A percentile compares a stretch with the other conserved stretches of the same genome.
These are phyloP conservation scores for Macrosteles quadrilineatus DNA, from an alignment of 1,140 invertebrate species.

Conservation along the genomic window DNA sequence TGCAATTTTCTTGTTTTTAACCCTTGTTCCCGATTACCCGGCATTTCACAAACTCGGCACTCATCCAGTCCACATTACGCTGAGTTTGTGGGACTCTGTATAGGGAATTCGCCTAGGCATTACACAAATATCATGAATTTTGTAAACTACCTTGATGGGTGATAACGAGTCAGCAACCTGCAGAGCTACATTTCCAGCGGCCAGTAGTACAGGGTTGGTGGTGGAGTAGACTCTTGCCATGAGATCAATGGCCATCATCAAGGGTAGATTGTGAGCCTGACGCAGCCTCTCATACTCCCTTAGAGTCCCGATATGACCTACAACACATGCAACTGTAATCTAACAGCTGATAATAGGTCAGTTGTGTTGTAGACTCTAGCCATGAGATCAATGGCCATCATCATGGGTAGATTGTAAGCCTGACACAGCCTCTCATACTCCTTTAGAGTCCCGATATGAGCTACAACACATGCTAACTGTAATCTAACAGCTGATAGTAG, in stretches of 20 bases:
- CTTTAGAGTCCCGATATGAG: slow-evolving; percentile 65
- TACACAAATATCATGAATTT: no score
- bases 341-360: no score
- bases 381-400: slow-evolving; percentile 84
- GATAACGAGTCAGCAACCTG: slow-evolving; percentile 77
- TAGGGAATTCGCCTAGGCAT: no score
- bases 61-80: no score
- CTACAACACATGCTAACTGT: no score
- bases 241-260: slow-evolving; percentile 84
- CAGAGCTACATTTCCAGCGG: slow-evolving; percentile 81
- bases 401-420: slow-evolving; percentile 83
- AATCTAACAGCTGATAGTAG: slow-evolving; percentile 66
- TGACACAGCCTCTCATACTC: slow-evolving; percentile 86
- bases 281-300: slow-evolving; percentile 81
- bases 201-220: slow-evolving; percentile 53
- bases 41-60: no score
- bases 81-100: no score
- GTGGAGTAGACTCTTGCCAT: slow-evolving; percentile 77
- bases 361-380: slow-evolving; percentile 73
- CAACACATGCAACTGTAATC: no score
- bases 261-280: slow-evolving; percentile 85
- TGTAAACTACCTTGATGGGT: slow-evolving; percentile 82
- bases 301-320: slow-evolving; percentile 67
- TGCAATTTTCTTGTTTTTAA: no score
- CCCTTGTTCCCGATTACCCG: no score